phyloP scores from a whole-genome alignment of 2,888 invertebrate genomes.

The Formica aserva region DNA sequence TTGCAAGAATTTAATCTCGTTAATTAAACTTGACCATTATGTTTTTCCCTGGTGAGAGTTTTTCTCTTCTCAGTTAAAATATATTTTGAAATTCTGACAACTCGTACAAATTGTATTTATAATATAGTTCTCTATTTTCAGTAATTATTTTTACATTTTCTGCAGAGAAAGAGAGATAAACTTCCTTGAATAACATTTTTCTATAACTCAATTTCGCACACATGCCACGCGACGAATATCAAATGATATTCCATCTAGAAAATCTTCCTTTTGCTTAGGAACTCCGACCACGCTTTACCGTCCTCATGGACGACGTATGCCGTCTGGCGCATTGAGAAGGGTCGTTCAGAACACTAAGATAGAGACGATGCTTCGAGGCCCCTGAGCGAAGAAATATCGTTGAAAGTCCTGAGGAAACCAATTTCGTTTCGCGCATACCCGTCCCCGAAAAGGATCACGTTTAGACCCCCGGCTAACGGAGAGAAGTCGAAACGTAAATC shows the following conservation, averaged over 20 bases:
- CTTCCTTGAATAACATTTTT: background rate
- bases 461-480: conserved; percentile 67
- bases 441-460: conserved; percentile 44
- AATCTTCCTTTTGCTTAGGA: conserved; percentile 11
- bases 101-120: background rate
- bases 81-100: background rate
- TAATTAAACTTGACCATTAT: background rate
- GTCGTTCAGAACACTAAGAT: conserved; percentile 61
- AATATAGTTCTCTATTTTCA: background rate
- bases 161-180: background rate
- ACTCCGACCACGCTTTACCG: conserved; percentile 34
- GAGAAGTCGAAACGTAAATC: conserved; percentile 69
- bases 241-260: conserved; percentile 44
- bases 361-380: conserved; percentile 65
- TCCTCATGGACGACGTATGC: conserved; percentile 47
- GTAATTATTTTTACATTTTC: conserved; percentile 1
- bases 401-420: conserved; percentile 37
- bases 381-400: conserved; percentile 69
- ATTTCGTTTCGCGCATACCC: conserved; percentile 36
- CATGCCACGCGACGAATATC: conserved; percentile 36
- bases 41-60: background rate
- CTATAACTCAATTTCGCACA: conserved; percentile 36
- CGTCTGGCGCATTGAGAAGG: conserved; percentile 43
- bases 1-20: background rate
- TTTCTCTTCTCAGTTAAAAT: background rate